Base-by-base conservation (phyloP, 1,140 invertebrate species). In the Caerostris extrusa region DNA sequence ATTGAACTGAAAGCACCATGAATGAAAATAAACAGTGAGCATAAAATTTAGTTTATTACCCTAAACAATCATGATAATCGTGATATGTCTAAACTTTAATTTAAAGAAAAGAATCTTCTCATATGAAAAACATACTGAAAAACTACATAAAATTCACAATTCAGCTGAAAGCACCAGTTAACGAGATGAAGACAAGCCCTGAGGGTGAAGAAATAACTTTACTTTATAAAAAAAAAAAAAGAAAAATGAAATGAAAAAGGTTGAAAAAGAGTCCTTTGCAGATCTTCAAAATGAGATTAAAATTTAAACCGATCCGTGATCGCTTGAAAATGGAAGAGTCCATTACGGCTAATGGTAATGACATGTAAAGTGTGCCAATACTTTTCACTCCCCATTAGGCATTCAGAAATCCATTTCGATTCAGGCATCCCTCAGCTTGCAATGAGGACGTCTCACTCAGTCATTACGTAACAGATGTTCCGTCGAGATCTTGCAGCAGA, bases 401-500 rank as follows among this genome's bases (percentile, higher is more conserved):
- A 91, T 91, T 91, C 89, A 82, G 67, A 60, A 91, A 91, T 91
- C 89, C 69, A 91, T 91, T 91, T 60, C 69, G 69, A 81, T 58
- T 60, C 67, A 67, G 57, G 50, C 12, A 58, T 34, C 34, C 81
- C 10, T n/a, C 19, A n/a, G 61, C n/a, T 12, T 55, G 19, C 19
- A 34, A 57, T 61, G 57, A 12, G 12, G n/a, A 19, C 71, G 12
- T 55, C n/a, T 58, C 69, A 58, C 81, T 90, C 71, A 50, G 14
- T 3, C 19, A 3, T 14, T 5, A 60, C 10, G 89, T 82, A 71
- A 91, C 89, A 90, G 88, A 90, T 90, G 89, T 77, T 69, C 60
- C 12, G 8, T 14, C 14, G 12, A 67, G 34, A 55, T 67, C 14
- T 14, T 69, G 7, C n/a, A 56, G 34, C 71, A 77, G 71, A 77